Evolutionary conservation across 1,140 invertebrate genomes (phyloP).

Genomic region (Psilanteris sp.): DNA sequence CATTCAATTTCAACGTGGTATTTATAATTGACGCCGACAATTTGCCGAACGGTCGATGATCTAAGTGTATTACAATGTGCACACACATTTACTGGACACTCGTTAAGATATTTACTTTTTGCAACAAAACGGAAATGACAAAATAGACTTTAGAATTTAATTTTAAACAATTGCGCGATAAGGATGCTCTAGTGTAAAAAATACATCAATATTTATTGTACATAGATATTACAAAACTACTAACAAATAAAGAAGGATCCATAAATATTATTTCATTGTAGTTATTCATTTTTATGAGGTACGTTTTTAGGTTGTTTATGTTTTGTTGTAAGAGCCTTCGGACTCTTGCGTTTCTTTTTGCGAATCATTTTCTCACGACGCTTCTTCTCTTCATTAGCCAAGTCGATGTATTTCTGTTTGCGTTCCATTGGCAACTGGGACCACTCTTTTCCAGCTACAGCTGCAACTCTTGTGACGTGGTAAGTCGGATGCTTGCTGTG

Average conservation of each 20-base stretch:
- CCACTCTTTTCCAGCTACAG: conserved; percentile 73
- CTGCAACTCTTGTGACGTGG: conserved; percentile 69
- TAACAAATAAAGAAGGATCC: conserved; percentile 78
- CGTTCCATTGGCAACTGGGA: conserved; percentile 65
- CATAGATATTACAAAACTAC: conserved; percentile 79
- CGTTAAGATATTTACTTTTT: conserved; percentile 68
- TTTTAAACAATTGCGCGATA: conserved; percentile 68
- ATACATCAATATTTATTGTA: conserved; percentile 80
- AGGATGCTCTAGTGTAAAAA: conserved; percentile 78
- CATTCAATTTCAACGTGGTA: background rate
- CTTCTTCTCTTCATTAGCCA: conserved; percentile 72
- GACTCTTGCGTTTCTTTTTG: conserved; percentile 17
- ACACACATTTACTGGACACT: conserved; percentile 69
- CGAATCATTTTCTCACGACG: conserved; percentile 47
- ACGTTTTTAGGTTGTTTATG: too few relatives aligned
- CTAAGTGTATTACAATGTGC: conserved; percentile 61
- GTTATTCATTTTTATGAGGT: conserved; percentile 28
- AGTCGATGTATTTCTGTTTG: conserved; percentile 73
- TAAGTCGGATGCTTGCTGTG: conserved; percentile 68
- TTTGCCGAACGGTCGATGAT: conserved; percentile 68
- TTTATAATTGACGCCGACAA: conserved; percentile 60
- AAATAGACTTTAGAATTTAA: conserved; percentile 69
- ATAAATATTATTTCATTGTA: conserved; percentile 63
- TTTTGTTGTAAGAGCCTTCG: too few relatives aligned
- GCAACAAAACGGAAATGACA: conserved; percentile 64